Percentiles rank a stretch among this genome's conserved stretches.
These are phyloP conservation scores for Mugil cephalus DNA, from an alignment of 2,113 vertebrate genomes.

Conservation along the genomic window DNA sequence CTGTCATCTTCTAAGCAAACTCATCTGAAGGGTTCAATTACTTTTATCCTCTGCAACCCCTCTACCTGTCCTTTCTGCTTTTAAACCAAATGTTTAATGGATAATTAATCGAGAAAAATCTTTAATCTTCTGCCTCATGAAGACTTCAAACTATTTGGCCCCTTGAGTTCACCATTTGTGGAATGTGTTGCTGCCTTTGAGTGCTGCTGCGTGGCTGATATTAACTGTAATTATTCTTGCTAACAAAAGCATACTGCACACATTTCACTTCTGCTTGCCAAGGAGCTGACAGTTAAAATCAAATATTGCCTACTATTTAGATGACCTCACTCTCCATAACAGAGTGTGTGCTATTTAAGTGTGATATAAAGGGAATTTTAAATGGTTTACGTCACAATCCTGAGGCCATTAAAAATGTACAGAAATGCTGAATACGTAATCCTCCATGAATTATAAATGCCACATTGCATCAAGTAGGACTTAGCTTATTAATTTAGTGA, in stretches of 20 bases:
- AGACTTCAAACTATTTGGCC: slow-evolving; percentile 2
- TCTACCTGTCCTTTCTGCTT: slow-evolving; percentile 5
- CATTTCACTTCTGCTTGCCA: slow-evolving; percentile 10
- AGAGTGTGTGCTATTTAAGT: slow-evolving; percentile 25
- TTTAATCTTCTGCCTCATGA: slow-evolving; percentile 26
- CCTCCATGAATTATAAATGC: slow-evolving; percentile 53
- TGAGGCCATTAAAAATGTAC: slow-evolving; percentile 26
- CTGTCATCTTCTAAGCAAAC: slow-evolving; percentile 52
- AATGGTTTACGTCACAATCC: slow-evolving; percentile 26
- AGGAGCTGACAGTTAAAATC: slow-evolving; percentile 1
- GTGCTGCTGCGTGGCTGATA: background rate
- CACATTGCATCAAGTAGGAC: slow-evolving; percentile 37
- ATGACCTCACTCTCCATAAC: slow-evolving; percentile 39
- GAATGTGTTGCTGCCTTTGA: background rate
- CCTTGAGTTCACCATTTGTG: slow-evolving; percentile 43
- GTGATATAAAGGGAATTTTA: slow-evolving; percentile 36
- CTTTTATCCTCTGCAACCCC: background rate
- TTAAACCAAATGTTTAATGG: background rate
- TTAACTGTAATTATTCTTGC: background rate
- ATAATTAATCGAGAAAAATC: slow-evolving; percentile 7
- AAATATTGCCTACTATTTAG: slow-evolving; percentile 18
- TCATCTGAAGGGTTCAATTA: slow-evolving; percentile 25
- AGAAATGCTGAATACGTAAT: slow-evolving; percentile 46
- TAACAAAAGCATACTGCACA: background rate
- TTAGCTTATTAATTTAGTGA: slow-evolving; percentile 59